These are phyloP conservation scores for Poecilia velifera DNA, from an alignment of 2,797 vertebrate species.

Conservation along the genomic window DNA sequence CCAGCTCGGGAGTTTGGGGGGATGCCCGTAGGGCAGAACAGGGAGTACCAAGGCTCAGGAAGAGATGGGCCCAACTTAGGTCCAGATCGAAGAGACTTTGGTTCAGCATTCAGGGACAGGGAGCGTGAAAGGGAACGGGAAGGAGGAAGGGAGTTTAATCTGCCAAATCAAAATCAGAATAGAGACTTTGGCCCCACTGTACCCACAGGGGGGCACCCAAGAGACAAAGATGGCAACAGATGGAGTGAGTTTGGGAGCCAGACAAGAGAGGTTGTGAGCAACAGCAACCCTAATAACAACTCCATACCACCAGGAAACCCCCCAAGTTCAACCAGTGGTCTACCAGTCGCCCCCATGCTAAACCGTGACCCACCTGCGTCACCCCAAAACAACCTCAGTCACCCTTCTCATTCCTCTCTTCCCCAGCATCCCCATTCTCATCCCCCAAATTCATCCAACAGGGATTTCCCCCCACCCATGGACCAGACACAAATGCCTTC, in stretches of 20 bases:
- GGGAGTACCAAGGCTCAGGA: slow-evolving; percentile 78
- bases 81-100: slow-evolving; percentile 80
- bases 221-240: slow-evolving; percentile 84
- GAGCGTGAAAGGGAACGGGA: slow-evolving; percentile 89
- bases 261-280: slow-evolving; percentile 74
- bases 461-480: slow-evolving; percentile 79
- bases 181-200: slow-evolving; percentile 81
- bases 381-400: slow-evolving; percentile 77
- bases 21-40: slow-evolving; percentile 72
- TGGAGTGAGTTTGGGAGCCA: slow-evolving; percentile 83
- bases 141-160: slow-evolving; percentile 77
- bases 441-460: slow-evolving; percentile 73
- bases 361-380: slow-evolving; percentile 79
- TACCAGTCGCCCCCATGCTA: slow-evolving; percentile 74
- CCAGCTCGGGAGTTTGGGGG: slow-evolving; percentile 77
- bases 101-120: slow-evolving; percentile 84
- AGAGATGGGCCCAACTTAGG: slow-evolving; percentile 76
- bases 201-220: slow-evolving; percentile 72
- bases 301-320: slow-evolving; percentile 71
- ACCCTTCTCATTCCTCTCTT: slow-evolving; percentile 73
- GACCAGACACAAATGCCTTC: slow-evolving; percentile 76
- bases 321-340: slow-evolving; percentile 67
- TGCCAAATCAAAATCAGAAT: slow-evolving; percentile 79
- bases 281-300: slow-evolving; percentile 75
- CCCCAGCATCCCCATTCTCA: slow-evolving; percentile 71